phyloP scores from a whole-genome alignment of 2,113 vertebrate species.

The Bucco capensis region DNA sequence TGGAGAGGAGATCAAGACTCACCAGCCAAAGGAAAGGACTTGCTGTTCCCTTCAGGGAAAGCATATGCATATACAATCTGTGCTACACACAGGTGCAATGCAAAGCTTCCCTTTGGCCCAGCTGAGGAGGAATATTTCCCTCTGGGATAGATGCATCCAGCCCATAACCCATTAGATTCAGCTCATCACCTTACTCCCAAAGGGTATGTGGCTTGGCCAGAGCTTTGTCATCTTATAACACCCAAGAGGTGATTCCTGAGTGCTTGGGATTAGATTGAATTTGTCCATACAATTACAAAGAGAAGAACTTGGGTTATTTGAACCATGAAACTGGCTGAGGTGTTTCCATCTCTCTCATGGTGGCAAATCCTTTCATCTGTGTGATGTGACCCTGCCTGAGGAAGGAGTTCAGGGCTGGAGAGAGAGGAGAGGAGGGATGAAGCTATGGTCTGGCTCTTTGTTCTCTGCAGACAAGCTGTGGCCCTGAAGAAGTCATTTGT shows the following conservation, averaged over 20 bases:
- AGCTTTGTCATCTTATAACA: background rate
- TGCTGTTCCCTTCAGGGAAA: slow-evolving; percentile 14
- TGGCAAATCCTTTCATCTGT: background rate
- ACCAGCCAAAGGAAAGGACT: background rate
- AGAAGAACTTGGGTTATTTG: background rate
- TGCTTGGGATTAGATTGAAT: background rate
- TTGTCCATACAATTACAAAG: background rate
- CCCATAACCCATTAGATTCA: background rate
- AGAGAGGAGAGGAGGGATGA: too few relatives aligned
- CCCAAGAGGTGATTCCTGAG: background rate
- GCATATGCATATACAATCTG: background rate
- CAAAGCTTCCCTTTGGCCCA: background rate
- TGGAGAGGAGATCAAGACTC: slow-evolving; percentile 26
- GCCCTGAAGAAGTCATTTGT: background rate
- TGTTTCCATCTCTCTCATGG: background rate
- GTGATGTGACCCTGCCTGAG: background rate
- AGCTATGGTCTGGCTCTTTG: background rate
- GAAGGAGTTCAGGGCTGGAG: background rate
- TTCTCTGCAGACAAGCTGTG: background rate
- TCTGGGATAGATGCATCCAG: background rate
- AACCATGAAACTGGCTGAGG: background rate
- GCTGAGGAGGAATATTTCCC: background rate
- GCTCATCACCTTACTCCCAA: background rate
- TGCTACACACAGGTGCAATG: background rate
- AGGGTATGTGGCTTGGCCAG: background rate